phyloP scores from a whole-genome alignment of 2,888 invertebrate genomes.

The Xestobium rufovillosum region DNA sequence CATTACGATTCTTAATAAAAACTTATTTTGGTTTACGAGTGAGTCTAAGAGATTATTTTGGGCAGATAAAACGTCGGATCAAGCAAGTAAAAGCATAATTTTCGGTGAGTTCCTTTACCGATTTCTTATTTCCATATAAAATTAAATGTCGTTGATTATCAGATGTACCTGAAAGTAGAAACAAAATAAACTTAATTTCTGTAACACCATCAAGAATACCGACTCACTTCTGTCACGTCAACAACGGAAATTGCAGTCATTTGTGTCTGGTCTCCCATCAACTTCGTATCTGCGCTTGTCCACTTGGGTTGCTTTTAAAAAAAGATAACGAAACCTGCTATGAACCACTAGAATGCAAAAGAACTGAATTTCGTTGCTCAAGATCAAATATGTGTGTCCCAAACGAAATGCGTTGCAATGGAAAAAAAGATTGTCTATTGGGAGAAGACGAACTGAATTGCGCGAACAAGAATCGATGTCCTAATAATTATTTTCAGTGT shows the following conservation, averaged over 20 bases:
- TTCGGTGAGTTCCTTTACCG: constrained; percentile 38
- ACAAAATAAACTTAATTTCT: too few relatives aligned
- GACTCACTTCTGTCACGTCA: constrained; percentile 49
- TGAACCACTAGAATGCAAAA: constrained; percentile 44
- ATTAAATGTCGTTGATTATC: too few relatives aligned
- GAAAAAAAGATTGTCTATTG: constrained; percentile 34
- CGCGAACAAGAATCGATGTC: constrained; percentile 36
- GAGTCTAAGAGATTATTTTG: constrained; percentile 53
- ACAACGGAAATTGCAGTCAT: constrained; percentile 64
- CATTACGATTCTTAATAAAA: constrained; percentile 53
- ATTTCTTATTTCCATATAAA: too few relatives aligned
- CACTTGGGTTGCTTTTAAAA: constrained; percentile 53
- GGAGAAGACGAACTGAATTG: constrained; percentile 41
- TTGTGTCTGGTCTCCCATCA: constrained; percentile 54
- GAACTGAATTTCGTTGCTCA: constrained; percentile 41
- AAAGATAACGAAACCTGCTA: constrained; percentile 52
- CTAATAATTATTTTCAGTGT: constrained; percentile 46
- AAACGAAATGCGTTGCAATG: constrained; percentile 34
- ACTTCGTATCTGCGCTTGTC: constrained; percentile 52
- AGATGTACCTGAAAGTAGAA: too few relatives aligned
- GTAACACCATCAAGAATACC: too few relatives aligned
- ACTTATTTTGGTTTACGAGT: constrained; percentile 63
- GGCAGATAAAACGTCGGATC: constrained; percentile 45
- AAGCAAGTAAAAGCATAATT: constrained; percentile 35
- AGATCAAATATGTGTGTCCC: constrained; percentile 44